Evolutionary conservation across 2,888 invertebrate species (phyloP).

Genomic region (Drosophila rubida): DNA sequence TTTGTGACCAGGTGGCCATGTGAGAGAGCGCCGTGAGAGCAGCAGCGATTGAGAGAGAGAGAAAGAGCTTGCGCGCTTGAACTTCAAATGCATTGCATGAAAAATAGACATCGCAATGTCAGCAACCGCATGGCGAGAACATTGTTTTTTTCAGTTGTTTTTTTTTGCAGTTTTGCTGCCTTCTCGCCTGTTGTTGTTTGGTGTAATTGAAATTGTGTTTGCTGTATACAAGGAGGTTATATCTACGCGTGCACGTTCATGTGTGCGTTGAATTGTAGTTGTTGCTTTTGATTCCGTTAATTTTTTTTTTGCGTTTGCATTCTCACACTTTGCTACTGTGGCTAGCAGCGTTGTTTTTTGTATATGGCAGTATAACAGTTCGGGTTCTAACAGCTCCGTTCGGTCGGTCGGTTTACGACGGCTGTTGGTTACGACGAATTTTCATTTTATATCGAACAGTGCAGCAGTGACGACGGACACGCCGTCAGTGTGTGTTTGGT

Average conservation of each 20-base stretch:
- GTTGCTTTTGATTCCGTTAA: conserved; percentile 28
- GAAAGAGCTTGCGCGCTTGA: conserved; percentile 67
- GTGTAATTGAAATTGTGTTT: conserved; percentile 52
- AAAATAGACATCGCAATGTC: conserved; percentile 59
- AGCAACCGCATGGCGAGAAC: conserved; percentile 53
- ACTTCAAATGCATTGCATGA: conserved; percentile 71
- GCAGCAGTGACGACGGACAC: conserved; percentile 64
- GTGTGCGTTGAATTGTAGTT: conserved; percentile 21
- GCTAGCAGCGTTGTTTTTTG: conserved; percentile 32
- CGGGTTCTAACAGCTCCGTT: conserved; percentile 39
- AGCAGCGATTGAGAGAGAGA: background rate
- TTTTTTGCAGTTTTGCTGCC: conserved; percentile 33
- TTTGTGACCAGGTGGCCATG: conserved; percentile 33
- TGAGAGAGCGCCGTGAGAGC: conserved; percentile 16
- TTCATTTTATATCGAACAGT: conserved; percentile 77
- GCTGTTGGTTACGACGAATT: conserved; percentile 71
- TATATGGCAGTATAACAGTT: conserved; percentile 76
- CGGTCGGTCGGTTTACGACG: conserved; percentile 50
- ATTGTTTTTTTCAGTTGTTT: conserved; percentile 35
- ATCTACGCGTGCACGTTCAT: conserved; percentile 1
- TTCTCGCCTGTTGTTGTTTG: conserved; percentile 17
- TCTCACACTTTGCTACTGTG: conserved; percentile 41
- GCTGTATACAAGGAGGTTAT: conserved; percentile 41
- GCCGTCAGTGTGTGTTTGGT: conserved; percentile 48
- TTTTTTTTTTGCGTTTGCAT: conserved; percentile 28